phyloP scores from a whole-genome alignment of 2,797 vertebrate species.

The Syndactyla subalaris region DNA sequence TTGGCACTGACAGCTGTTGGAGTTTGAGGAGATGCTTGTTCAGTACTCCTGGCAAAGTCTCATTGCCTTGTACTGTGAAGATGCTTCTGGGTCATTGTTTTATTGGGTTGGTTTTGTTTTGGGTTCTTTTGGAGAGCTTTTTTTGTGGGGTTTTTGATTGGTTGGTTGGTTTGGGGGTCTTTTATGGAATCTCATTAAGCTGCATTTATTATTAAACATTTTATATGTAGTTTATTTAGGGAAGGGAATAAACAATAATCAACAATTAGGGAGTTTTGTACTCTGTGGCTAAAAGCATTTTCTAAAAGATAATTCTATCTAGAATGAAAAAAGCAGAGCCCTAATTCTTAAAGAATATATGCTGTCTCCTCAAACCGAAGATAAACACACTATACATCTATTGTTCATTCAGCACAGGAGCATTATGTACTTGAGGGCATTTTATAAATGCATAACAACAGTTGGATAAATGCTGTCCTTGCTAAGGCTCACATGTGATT shows the following conservation, averaged over 20 bases:
- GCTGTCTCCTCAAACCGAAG: not conserved
- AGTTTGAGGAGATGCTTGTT: not conserved
- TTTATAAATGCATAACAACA: not conserved
- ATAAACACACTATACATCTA: not conserved
- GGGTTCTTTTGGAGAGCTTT: too few relatives aligned
- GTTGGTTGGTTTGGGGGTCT: not conserved
- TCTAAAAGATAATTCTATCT: not conserved
- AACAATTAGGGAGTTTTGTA: not conserved
- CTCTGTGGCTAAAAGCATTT: not conserved
- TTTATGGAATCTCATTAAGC: not conserved
- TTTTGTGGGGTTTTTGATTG: too few relatives aligned
- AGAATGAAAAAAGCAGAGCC: not conserved
- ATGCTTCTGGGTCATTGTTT: not conserved
- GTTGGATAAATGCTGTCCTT: not conserved
- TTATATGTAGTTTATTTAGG: not conserved
- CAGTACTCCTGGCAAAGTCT: not conserved
- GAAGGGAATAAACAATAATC: not conserved
- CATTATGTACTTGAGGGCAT: not conserved
- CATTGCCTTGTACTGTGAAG: not conserved
- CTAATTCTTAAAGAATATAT: not conserved
- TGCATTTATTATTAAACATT: not conserved
- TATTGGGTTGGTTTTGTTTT: not conserved
- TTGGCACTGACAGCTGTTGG: not conserved
- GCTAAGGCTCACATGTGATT: not conserved
- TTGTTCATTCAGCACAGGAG: not conserved